Evolutionary conservation across 2,113 vertebrate species (phyloP).

Genomic region (Ailuropoda melanoleuca): DNA sequence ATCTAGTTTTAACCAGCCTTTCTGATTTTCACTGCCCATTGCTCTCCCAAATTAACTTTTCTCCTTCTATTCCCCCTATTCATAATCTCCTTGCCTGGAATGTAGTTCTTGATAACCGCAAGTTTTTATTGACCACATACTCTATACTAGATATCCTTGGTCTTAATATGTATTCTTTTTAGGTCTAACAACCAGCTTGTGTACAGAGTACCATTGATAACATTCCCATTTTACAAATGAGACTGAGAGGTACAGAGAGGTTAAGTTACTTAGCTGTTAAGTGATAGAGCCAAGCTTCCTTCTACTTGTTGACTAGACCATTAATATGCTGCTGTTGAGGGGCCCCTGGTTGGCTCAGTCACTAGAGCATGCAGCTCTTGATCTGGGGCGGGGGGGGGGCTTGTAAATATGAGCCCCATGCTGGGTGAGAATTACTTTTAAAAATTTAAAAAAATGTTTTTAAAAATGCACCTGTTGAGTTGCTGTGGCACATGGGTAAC

Average conservation of each 20-base stretch:
- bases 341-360: background rate
- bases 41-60: background rate
- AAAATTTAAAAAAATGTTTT: background rate
- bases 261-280: background rate
- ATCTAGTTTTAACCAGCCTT: slow-evolving; percentile 1
- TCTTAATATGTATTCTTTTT: background rate
- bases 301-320: background rate
- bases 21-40: background rate
- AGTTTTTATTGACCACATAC: background rate
- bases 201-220: background rate
- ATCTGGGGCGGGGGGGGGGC: background rate
- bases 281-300: background rate
- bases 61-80: background rate
- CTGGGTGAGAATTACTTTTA: background rate
- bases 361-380: background rate
- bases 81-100: background rate
- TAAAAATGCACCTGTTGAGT: background rate
- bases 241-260: background rate
- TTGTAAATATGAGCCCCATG: background rate
- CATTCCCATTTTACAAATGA: background rate
- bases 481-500: background rate
- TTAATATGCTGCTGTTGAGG: background rate
- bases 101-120: background rate
- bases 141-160: background rate
- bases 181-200: background rate